Evolutionary conservation across 1,140 invertebrate genomes (phyloP), one percentile per base, ranked within the genome.

Genomic region (Diuraphis noxia): DNA sequence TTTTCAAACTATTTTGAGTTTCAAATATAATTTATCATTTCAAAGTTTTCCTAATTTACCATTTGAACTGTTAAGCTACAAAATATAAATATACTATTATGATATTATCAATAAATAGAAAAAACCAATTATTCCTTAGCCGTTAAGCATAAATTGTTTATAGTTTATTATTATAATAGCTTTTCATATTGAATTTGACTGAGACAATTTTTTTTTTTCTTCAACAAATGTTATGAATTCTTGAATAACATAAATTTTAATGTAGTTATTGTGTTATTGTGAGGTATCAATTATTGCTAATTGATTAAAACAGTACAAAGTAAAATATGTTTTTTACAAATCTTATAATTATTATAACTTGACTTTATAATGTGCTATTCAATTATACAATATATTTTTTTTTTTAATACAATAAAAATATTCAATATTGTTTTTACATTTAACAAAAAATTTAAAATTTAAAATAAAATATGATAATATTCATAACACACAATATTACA

Each of bases 381-480:
- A 46, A 34, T 85, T 43, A 85, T n/a, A 85, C 3, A 34, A 49
- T 46, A n/a, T n/a, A n/a, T 34, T 85, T 49, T 46, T 49, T 46
- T 46, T 46, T 49, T n/a, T 23, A 46, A 49, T 34, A 85, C 2
- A 34, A 85, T 46, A 85, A 34, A 85, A 46, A 85, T 49, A 23
- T 23, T 46, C 46, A 25, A n/a, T 19, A n/a, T n/a, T 85, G 3
- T 43, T 85, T 49, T n/a, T 38, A 86, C 21, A 52, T 52, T 52
- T 36, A 86, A 86, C 41, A 85, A 49, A 23, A 49, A 0, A 52
- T 49, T 86, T 52, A 43, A 34, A 85, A 85, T 43, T 85, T n/a
- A 49, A 52, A 86, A 86, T 86, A 87, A 52, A 87, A 87, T 52
- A 87, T 52, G 25, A 86, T 86, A 2, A 36, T 49, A 87, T n/a